These are phyloP conservation scores for Polydrusus tereticollis DNA, from an alignment of 2,888 invertebrate genomes.

Conservation along the genomic window DNA sequence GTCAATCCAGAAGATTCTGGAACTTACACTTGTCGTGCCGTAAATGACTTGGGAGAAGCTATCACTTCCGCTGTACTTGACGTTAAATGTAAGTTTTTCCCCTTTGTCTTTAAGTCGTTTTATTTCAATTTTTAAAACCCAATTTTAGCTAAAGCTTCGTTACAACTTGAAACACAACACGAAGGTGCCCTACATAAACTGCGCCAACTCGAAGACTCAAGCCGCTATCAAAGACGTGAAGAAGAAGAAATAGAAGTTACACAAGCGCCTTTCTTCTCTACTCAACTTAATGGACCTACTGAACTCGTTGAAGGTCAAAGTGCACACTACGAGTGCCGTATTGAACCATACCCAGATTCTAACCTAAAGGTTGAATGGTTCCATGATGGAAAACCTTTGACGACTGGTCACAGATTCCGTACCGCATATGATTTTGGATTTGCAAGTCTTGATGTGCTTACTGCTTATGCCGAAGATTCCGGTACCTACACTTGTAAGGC, in stretches of 20 bases:
- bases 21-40: slow-evolving; percentile 94
- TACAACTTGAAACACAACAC: slow-evolving; percentile 90
- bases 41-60: slow-evolving; percentile 94
- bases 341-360: slow-evolving; percentile 92
- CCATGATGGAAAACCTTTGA: slow-evolving; percentile 91
- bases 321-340: slow-evolving; percentile 92
- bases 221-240: slow-evolving; percentile 83
- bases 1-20: slow-evolving; percentile 97
- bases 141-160: slow-evolving; percentile 82
- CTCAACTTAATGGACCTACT: slow-evolving; percentile 88
- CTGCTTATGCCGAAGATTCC: slow-evolving; percentile 94
- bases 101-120: no score
- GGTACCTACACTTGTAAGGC: slow-evolving; percentile 92
- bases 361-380: slow-evolving; percentile 93
- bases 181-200: slow-evolving; percentile 90
- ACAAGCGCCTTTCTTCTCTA: slow-evolving; percentile 87
- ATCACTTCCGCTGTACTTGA: slow-evolving; percentile 93
- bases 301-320: slow-evolving; percentile 89
- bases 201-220: slow-evolving; percentile 85
- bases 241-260: slow-evolving; percentile 85
- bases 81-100: slow-evolving; percentile 80
- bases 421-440: slow-evolving; percentile 98
- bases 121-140: not conserved
- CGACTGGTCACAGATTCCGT: slow-evolving; percentile 90
- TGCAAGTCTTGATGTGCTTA: slow-evolving; percentile 94